Evolutionary conservation across 1,140 invertebrate genomes (phyloP), one percentile per base, ranked within the genome.

Genomic region (Phocides pigmalion): DNA sequence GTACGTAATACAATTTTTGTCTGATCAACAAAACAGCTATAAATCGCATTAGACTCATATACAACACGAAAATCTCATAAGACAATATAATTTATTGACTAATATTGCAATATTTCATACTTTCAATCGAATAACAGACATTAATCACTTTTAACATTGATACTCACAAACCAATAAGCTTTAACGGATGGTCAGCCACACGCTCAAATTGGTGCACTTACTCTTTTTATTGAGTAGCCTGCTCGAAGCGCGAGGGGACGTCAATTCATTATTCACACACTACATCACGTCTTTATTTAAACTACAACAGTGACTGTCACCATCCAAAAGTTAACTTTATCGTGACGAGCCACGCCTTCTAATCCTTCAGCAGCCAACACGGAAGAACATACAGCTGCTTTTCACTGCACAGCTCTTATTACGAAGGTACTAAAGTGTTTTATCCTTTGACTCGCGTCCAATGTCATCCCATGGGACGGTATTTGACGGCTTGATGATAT

Each of bases 251-350:
- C 41, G 19, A 22, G 25, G 44, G 37, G 8, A 50, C 42, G 51
- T 66, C 35, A 62, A 58, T 61, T 32, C 47, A 46, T 62, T 53
- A 66, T 66, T 66, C 42, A 66, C 64, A 47, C 28, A 49, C 65
- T 62, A 41, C 44, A 62, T 67, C 65, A 67, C 32, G 17, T 62
- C 65, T 67, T 50, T 56, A 56, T 67, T 62, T 59, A 59, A 67
- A 47, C 59, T 25, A n/a, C 9, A 28, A 2, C 4, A 28, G 25
- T 28, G 5, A 8, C 25, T 6, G 12, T 5, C 11, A 20, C 9
- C 28, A 56, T 17, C 15, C 5, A 17, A 42, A 56, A 62, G 6
- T 42, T n/a, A 19, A 56, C 42, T n/a, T 12, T 67, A 67, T 56
- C 9, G 28, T 41, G 12, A 49, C 1, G n/a, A 28, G 44, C 20